Evolutionary conservation across 2,797 vertebrate genomes (phyloP).

Genomic region (Spinus olivaceus): DNA sequence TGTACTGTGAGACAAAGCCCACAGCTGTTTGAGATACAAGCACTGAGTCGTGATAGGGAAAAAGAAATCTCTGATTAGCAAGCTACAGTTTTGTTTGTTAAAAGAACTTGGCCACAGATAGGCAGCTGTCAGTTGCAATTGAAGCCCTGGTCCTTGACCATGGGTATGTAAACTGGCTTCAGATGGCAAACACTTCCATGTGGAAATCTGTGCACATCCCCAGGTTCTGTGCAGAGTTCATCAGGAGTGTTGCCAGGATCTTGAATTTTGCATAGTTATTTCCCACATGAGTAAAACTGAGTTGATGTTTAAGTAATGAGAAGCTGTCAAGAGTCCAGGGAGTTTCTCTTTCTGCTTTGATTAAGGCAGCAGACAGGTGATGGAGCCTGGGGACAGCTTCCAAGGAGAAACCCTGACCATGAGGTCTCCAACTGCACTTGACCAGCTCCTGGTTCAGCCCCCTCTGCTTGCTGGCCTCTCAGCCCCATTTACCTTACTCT

Average conservation of each 20-base stretch:
- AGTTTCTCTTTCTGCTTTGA: not conserved
- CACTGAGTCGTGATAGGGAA: no score
- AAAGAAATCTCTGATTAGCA: not conserved
- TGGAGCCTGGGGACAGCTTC: not conserved
- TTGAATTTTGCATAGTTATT: not conserved
- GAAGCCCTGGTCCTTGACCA: not conserved
- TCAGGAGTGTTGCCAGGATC: not conserved
- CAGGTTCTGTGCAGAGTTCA: not conserved
- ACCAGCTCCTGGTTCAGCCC: not conserved
- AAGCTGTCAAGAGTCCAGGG: not conserved
- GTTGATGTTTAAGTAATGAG: not conserved
- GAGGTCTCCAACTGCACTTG: not conserved
- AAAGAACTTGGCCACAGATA: not conserved
- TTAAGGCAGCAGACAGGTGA: not conserved
- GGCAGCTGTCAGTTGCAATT: fast-evolving
- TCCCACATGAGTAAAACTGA: not conserved
- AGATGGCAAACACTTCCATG: not conserved
- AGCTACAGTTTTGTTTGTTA: not conserved
- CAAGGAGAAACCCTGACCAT: not conserved
- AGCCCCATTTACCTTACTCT: not conserved
- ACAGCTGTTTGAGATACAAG: not conserved
- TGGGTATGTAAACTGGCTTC: not conserved
- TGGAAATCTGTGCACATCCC: not conserved
- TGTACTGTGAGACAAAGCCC: not conserved
- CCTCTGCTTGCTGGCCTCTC: not conserved